phyloP scores from a whole-genome alignment of 2,797 vertebrate genomes.

The Typhlichthys subterraneus region DNA sequence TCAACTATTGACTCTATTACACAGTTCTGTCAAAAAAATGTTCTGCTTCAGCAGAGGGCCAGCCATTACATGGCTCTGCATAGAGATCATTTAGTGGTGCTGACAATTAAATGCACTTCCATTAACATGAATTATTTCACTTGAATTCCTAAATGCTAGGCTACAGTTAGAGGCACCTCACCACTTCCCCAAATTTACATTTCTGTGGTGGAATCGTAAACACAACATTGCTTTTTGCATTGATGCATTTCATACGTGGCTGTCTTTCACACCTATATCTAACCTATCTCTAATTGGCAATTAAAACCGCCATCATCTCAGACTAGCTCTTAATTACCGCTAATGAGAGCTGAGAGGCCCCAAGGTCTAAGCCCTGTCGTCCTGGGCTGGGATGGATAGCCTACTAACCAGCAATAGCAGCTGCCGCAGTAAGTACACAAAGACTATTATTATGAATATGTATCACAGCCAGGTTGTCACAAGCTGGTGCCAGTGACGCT shows the following conservation, averaged over 20 bases:
- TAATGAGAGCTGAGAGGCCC: constrained; percentile 71
- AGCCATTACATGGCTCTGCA: constrained; percentile 73
- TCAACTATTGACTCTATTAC: constrained; percentile 77
- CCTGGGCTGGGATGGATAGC: constrained; percentile 34
- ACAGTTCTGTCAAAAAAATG: constrained; percentile 75
- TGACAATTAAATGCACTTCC: constrained; percentile 72
- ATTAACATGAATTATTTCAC: constrained; percentile 71
- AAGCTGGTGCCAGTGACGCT: constrained; percentile 41
- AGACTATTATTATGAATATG: constrained; percentile 69
- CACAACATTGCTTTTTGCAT: constrained; percentile 61
- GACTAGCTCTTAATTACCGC: constrained; percentile 77
- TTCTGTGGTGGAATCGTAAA: constrained; percentile 54
- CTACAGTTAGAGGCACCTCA: constrained; percentile 40
- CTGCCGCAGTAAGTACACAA: constrained; percentile 32
- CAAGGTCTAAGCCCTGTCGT: constrained; percentile 59
- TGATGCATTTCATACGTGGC: constrained; percentile 71
- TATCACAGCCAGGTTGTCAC: constrained; percentile 52
- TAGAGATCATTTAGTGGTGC: constrained; percentile 75
- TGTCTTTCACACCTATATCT: constrained; percentile 74
- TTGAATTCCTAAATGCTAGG: constrained; percentile 60
- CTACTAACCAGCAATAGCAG: constrained; percentile 4
- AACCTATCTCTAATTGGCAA: constrained; percentile 77
- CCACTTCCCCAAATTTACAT: constrained; percentile 46
- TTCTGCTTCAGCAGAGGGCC: constrained; percentile 74
- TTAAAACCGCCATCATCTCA: constrained; percentile 75